Evolutionary conservation across 2,888 invertebrate species (phyloP), one percentile per base, ranked within the genome.

Genomic region (Oxytorus armatus): DNA sequence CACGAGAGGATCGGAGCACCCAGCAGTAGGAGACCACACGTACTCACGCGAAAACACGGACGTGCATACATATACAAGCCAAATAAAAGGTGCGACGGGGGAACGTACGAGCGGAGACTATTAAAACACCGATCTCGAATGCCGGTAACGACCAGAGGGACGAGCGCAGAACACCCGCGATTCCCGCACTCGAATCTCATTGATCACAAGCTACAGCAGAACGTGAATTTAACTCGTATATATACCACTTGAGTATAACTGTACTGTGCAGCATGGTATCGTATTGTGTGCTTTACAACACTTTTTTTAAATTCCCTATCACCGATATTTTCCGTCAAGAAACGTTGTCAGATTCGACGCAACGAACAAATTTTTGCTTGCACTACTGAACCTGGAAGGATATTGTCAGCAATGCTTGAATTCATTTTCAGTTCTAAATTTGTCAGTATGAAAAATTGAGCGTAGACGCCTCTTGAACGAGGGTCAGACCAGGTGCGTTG

Each of bases 121-220:
- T 76, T 78, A 77, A 78, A 75, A 78, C 79, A 74, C 76, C 77
- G 79, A 70, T 79, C 75, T 79, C 76, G 75, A 79, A 79, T 70
- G 75, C 79, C 59, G 59, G 79, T 79, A 79, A 79, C 79, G 70
- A 79, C 74, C 74, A 23, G 44, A 69, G 70, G 79, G 75, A 76
- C 55, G 63, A 42, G 63, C 23, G 69, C 36, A 29, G 18, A 69
- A 44, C 18, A 57, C 18, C 36, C 49, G 44, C 69, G 57, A 75
- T 75, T 57, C 65, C 70, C 75, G 70, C 47, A 72, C 75, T 42
- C 79, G 79, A 76, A 79, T 79, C 79, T 69, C 79, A 79, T 79
- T 79, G 79, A 79, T 79, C 79, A 79, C 79, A 65, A 75, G 79
- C 74, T 75, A 75, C 79, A 39, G 63, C 74, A 57, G 63, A 74